phyloP scores from a whole-genome alignment of 1,140 invertebrate species.

The Orchesella cincta region DNA sequence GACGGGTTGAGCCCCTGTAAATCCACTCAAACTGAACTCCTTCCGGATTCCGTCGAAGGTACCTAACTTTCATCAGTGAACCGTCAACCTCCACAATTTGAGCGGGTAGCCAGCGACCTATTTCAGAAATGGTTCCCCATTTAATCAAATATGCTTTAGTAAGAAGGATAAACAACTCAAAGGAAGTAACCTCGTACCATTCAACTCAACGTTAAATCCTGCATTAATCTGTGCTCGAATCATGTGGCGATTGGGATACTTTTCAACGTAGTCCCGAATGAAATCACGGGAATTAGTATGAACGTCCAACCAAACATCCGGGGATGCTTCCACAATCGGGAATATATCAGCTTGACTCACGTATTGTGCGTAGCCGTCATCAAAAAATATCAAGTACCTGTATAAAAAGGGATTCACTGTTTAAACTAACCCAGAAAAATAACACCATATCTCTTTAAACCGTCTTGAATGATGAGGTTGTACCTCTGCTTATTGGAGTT shows the following conservation, averaged over 20 bases:
- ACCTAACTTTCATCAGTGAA: slow-evolving; percentile 1
- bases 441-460: too few relatives aligned
- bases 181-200: too few relatives aligned
- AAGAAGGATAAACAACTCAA: too few relatives aligned
- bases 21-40: slow-evolving; percentile 1
- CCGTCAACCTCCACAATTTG: neutral
- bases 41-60: neutral
- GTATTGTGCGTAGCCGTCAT: slow-evolving; percentile 61
- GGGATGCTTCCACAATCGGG: slow-evolving; percentile 1
- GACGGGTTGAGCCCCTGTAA: neutral
- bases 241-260: slow-evolving; percentile 44
- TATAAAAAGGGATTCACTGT: too few relatives aligned
- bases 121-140: slow-evolving; percentile 2
- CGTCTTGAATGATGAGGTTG: too few relatives aligned
- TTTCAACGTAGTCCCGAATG: slow-evolving; percentile 43
- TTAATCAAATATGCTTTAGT: too few relatives aligned
- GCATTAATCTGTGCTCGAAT: neutral
- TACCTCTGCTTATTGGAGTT: neutral
- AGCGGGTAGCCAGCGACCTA: neutral
- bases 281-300: neutral
- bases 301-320: slow-evolving; percentile 14
- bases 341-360: slow-evolving; percentile 30
- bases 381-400: slow-evolving; percentile 64
- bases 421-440: too few relatives aligned
- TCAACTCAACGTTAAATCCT: neutral